A percentile compares a stretch with the other conserved stretches of the same genome.
Evolutionary conservation across 2,888 invertebrate species (phyloP).

Genomic region (Hoplodrina ambigua): DNA sequence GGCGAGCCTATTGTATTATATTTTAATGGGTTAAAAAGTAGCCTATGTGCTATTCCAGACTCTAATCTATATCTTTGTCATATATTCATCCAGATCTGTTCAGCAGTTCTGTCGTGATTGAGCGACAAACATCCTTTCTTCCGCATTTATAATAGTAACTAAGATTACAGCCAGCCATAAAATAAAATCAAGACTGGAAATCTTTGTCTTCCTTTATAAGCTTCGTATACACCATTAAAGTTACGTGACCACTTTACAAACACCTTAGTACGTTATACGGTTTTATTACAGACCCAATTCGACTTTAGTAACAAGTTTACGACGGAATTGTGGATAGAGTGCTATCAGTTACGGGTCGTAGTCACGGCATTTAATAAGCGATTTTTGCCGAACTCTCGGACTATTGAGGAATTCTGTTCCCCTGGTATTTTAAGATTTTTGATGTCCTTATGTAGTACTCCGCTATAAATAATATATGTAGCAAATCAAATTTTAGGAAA

Average conservation of each 20-base stretch:
- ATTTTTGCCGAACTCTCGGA: slow-evolving; percentile 28
- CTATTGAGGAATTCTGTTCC: slow-evolving; percentile 26
- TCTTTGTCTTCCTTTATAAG: not conserved
- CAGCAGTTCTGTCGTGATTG: too few species aligned
- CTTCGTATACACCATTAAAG: slow-evolving; percentile 24
- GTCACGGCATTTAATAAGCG: slow-evolving; percentile 53
- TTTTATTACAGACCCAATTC: slow-evolving; percentile 51
- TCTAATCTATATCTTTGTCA: too few species aligned
- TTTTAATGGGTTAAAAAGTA: too few species aligned
- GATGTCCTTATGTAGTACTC: not conserved
- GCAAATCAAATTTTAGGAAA: too few species aligned
- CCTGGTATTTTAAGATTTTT: slow-evolving; percentile 32
- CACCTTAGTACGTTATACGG: slow-evolving; percentile 43
- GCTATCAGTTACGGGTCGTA: slow-evolving; percentile 47
- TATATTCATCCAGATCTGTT: too few species aligned
- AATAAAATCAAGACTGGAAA: not conserved
- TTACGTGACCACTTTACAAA: slow-evolving; percentile 57
- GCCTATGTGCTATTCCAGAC: too few species aligned
- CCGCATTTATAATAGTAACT: too few species aligned
- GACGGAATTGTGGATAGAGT: slow-evolving; percentile 45
- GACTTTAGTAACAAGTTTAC: slow-evolving; percentile 58
- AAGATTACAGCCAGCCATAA: too few species aligned
- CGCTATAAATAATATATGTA: not conserved
- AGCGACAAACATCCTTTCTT: too few species aligned
- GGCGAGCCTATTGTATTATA: too few species aligned